Percentiles rank a stretch among this genome's conserved stretches.
These are phyloP conservation scores for Petroica traversi DNA, from an alignment of 2,113 vertebrate species.

Conservation along the genomic window DNA sequence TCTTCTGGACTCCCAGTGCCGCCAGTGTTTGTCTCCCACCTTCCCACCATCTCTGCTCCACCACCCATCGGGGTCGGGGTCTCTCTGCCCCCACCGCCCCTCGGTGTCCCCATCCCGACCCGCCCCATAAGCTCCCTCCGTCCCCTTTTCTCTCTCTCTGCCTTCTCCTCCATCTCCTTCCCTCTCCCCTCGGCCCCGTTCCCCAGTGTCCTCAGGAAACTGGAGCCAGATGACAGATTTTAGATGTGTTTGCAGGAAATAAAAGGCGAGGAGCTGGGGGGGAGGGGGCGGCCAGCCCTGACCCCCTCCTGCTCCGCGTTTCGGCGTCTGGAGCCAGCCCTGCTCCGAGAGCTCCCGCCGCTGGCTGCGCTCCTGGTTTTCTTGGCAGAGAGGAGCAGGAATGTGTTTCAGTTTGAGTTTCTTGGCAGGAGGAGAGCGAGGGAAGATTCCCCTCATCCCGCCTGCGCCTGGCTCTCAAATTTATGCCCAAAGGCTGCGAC, in stretches of 20 bases:
- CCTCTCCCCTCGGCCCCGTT: background rate
- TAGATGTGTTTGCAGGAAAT: conserved; percentile 37
- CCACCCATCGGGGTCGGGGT: background rate
- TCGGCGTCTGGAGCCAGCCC: conserved; percentile 1
- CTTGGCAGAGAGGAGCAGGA: conserved; percentile 63
- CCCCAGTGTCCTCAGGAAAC: conserved; percentile 25
- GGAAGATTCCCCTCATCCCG: conserved; percentile 60
- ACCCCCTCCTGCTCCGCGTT: background rate
- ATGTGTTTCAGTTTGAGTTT: conserved; percentile 73
- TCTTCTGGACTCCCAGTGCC: background rate
- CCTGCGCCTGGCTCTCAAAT: conserved; percentile 63
- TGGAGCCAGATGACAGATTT: conserved; percentile 48
- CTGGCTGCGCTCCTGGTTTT: conserved; percentile 58
- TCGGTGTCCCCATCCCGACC: background rate
- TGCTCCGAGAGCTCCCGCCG: conserved; percentile 1
- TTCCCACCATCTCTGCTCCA: background rate
- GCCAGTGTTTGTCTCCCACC: background rate
- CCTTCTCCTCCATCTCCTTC: background rate
- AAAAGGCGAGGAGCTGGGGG: background rate
- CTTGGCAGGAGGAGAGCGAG: conserved; percentile 59
- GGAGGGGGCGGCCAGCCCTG: background rate
- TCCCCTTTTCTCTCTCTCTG: background rate
- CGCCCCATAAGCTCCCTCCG: fast-evolving
- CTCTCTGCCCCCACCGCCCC: background rate
- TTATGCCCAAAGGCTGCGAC: conserved; percentile 71